These are phyloP conservation scores for Carabus problematicus DNA, from an alignment of 2,888 invertebrate genomes.

Conservation along the genomic window DNA sequence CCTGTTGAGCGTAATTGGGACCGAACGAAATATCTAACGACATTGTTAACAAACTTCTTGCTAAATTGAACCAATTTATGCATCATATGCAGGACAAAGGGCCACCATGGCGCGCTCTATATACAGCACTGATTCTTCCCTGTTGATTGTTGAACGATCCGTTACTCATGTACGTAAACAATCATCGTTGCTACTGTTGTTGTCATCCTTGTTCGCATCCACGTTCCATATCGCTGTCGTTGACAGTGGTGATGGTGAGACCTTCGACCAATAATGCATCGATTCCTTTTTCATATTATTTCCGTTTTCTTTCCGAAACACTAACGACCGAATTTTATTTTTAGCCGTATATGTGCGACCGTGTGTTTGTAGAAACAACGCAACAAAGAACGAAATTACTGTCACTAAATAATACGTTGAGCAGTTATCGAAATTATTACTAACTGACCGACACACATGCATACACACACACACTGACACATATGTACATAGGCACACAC, in stretches of 20 bases:
- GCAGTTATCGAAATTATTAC: slow-evolving; percentile 11
- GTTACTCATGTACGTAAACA: slow-evolving; percentile 16
- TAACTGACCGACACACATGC: too few species aligned
- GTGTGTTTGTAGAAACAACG: slow-evolving; percentile 34
- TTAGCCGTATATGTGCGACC: slow-evolving; percentile 12
- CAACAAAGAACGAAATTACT: slow-evolving; percentile 33
- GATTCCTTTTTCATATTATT: slow-evolving; percentile 12
- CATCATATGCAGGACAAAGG: slow-evolving; percentile 27
- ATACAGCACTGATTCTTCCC: too few species aligned
- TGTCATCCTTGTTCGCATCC: too few species aligned
- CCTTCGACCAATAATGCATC: neutral
- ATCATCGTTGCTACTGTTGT: too few species aligned
- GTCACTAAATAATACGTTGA: slow-evolving; percentile 31
- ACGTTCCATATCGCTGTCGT: too few species aligned
- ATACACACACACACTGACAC: too few species aligned
- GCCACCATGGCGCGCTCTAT: too few species aligned
- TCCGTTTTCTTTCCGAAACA: neutral
- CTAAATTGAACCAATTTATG: slow-evolving; percentile 49
- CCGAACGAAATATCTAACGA: slow-evolving; percentile 26
- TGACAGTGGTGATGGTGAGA: neutral
- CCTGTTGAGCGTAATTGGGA: slow-evolving; percentile 49
- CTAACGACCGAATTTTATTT: slow-evolving; percentile 14
- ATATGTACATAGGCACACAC: too few species aligned
- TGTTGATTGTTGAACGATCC: slow-evolving; percentile 23
- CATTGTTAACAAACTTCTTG: slow-evolving; percentile 37